Conservation (phyloP, 2,888 invertebrate species). For the Chloromyia formosa region DNA sequence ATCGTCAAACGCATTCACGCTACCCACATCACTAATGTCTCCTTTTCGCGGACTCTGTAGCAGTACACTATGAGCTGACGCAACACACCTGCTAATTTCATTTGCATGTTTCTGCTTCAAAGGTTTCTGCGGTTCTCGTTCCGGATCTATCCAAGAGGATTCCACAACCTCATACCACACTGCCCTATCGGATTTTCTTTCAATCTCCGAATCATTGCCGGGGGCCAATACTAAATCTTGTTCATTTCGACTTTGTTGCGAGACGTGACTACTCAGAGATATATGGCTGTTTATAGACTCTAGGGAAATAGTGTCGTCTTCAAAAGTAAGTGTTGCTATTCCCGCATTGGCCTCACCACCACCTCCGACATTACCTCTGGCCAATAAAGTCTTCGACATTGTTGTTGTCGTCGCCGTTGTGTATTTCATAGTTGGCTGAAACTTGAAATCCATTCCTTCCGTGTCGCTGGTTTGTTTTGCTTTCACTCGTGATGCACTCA, state of each 20-base stretch:
- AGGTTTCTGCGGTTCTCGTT: neutral
- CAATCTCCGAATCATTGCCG: constrained; percentile 46
- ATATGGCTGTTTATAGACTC: constrained; percentile 60
- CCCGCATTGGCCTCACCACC: neutral
- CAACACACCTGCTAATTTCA: neutral
- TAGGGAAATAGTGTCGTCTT: constrained; percentile 59
- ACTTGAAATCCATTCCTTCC: constrained; percentile 21
- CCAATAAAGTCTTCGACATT: constrained; percentile 53
- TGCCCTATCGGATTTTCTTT: constrained; percentile 37
- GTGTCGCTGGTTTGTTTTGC: constrained; percentile 16
- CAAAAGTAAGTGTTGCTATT: constrained; percentile 42
- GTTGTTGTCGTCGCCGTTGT: constrained; percentile 39
- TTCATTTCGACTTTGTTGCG: constrained; percentile 52
- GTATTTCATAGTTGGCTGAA: constrained; percentile 6
- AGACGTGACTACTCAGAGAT: constrained; percentile 53
- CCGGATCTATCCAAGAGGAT: neutral
- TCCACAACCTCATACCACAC: constrained; percentile 11
- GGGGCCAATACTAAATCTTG: constrained; percentile 51
- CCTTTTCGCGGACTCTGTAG: constrained; percentile 1
- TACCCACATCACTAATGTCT: constrained; percentile 47
- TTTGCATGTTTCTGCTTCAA: neutral
- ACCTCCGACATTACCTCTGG: constrained; percentile 7
- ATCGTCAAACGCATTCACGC: constrained; percentile 17
- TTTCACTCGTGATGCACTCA: constrained; percentile 50
- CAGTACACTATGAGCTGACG: neutral